These are phyloP conservation scores for Muscina levida DNA, from an alignment of 2,888 invertebrate genomes.

Conservation along the genomic window DNA sequence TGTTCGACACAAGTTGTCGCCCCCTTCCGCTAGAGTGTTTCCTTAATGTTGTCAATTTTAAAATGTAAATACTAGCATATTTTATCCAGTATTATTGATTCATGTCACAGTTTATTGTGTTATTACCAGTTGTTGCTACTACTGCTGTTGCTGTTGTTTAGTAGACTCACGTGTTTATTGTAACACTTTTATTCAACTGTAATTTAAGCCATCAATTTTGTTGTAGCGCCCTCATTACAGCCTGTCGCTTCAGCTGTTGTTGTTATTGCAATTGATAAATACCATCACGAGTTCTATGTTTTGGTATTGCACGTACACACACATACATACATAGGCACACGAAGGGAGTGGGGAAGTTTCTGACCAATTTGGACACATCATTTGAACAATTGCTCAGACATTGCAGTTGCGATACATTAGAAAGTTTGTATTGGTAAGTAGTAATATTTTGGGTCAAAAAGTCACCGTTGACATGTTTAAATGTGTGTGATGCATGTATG, in stretches of 20 bases:
- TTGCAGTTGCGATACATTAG: not conserved
- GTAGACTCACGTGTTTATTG: constrained; percentile 44
- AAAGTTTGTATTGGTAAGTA: too few relatives aligned
- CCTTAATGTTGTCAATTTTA: too few relatives aligned
- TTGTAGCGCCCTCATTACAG: not conserved
- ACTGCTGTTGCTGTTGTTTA: constrained; percentile 16
- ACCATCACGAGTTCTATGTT: constrained; percentile 44
- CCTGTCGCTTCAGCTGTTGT: too few relatives aligned
- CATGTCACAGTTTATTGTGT: too few relatives aligned
- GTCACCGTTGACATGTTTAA: not conserved
- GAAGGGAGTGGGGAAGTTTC: not conserved
- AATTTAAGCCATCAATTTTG: not conserved
- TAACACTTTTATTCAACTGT: not conserved
- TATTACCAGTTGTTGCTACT: too few relatives aligned
- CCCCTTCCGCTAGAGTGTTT: too few relatives aligned
- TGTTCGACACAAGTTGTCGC: too few relatives aligned
- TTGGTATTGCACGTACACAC: not conserved
- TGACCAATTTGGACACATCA: not conserved
- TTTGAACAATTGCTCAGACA: not conserved
- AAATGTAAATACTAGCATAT: too few relatives aligned
- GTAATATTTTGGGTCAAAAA: constrained; percentile 24
- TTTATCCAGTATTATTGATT: too few relatives aligned
- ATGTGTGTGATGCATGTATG: not conserved
- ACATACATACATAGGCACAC: not conserved
- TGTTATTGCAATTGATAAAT: constrained; percentile 18